Evolutionary conservation across 2,113 vertebrate genomes (phyloP), one percentile per base, ranked within the genome.

Genomic region (Hucho hucho): DNA sequence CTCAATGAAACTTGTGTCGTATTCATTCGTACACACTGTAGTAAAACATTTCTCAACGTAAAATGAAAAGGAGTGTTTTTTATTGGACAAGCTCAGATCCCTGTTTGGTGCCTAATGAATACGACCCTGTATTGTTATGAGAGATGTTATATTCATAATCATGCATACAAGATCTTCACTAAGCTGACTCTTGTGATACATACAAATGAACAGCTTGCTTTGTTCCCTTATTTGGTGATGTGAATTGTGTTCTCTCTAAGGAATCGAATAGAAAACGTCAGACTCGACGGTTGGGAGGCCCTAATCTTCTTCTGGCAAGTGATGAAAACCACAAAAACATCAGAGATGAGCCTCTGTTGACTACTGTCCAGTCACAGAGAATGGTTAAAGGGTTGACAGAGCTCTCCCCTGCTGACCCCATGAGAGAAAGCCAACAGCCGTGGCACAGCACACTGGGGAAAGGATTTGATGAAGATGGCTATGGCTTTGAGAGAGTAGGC

Each of bases 221-320:
- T 32, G 0, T 37, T 63, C 74, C 2, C 12, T 70, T 2, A 56
- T 25, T 37, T 64, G 4, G 11, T 1, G 49, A 3, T 69, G 9
- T 49, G 22, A 16, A 73, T 24, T 75, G 43, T 72, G 49, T 72
- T 59, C 22, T 6, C n/a, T 65, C 59, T 28, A 68, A 99, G 97
- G 95, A 95, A 65, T 82, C 88, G 64, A 88, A 88, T 53, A 94
- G 86, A 78, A 96, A 84, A 79, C 91, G 87, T 18, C 87, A 84
- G 22, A 81, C 80, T 64, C 93, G 87, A 76, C 81, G 72, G 24
- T 74, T 58, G 12, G 86, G 77, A 0, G 76, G 81, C 28, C 18
- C 79, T 25, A 88, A 83, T 47, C 59, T 75, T 0, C 84, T 81
- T 0, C 11, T 81, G 18, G 88, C 80, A 63, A 85, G 64, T 53